Conservation (phyloP, 2,113 vertebrate genomes). For the Scatophagus argus region DNA sequence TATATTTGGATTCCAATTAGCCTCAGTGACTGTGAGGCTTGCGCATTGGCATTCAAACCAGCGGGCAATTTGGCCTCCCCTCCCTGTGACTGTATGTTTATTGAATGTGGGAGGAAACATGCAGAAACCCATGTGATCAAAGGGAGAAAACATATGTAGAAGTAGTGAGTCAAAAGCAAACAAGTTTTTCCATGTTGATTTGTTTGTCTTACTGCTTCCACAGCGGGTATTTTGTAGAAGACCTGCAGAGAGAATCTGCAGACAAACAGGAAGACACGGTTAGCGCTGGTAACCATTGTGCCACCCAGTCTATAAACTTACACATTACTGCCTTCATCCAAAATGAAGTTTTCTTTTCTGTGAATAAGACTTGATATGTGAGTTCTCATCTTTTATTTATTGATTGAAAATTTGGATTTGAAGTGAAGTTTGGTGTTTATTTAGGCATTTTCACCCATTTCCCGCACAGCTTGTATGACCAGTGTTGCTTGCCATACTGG, state of each 20-base stretch:
- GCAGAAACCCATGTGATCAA: constrained; percentile 50
- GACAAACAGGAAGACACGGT: constrained; percentile 26
- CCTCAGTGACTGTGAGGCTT: constrained; percentile 54
- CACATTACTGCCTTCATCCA: too few species aligned
- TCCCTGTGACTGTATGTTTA: constrained; percentile 49
- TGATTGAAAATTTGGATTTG: neutral
- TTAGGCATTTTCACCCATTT: neutral
- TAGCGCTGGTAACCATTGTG: neutral
- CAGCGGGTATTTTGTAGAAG: neutral
- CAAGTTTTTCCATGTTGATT: constrained; percentile 40
- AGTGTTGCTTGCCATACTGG: neutral
- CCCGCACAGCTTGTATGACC: neutral
- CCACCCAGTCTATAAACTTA: neutral
- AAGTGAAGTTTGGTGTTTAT: constrained; percentile 1
- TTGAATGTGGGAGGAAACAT: constrained; percentile 44
- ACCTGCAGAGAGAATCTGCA: constrained; percentile 26
- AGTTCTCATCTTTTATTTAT: neutral
- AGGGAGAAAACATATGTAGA: constrained; percentile 25
- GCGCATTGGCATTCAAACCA: constrained; percentile 38
- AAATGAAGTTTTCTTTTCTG: too few species aligned
- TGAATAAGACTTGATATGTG: neutral
- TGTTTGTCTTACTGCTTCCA: constrained; percentile 25
- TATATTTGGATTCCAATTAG: constrained; percentile 79
- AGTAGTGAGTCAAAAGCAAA: constrained; percentile 35
- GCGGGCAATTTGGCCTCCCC: constrained; percentile 49